Conservation (phyloP, 2,888 invertebrate genomes). For the Macrosoma leucophasiata region DNA sequence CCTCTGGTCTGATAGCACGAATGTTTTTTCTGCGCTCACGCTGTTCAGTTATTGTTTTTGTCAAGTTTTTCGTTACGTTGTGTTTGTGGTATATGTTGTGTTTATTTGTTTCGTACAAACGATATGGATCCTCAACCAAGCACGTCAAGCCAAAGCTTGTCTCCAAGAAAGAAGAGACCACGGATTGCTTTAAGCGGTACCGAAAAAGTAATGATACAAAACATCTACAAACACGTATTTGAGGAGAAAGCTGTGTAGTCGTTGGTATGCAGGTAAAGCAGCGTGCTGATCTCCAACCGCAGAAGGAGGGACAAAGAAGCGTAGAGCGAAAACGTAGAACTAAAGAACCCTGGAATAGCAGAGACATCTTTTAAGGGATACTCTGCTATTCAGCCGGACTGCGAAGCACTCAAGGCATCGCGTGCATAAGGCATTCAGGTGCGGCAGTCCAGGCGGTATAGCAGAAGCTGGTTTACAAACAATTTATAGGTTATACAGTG, state of each 20-base stretch:
- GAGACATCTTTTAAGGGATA: too few relatives aligned
- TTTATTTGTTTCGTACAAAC: slow-evolving; percentile 23
- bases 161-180: slow-evolving; percentile 25
- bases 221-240: slow-evolving; percentile 28
- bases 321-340: too few relatives aligned
- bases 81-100: slow-evolving; percentile 22
- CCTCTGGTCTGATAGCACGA: slow-evolving; percentile 25
- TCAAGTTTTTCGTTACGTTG: slow-evolving; percentile 24
- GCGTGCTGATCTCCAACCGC: too few relatives aligned
- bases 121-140: slow-evolving; percentile 25
- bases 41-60: slow-evolving; percentile 23
- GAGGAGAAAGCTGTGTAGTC: slow-evolving; percentile 24
- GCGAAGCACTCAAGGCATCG: too few relatives aligned
- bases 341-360: too few relatives aligned
- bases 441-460: too few relatives aligned
- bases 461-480: too few relatives aligned
- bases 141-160: slow-evolving; percentile 25
- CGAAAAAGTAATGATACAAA: slow-evolving; percentile 25
- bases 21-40: slow-evolving; percentile 23
- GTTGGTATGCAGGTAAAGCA: too few relatives aligned
- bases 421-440: too few relatives aligned
- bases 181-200: slow-evolving; percentile 20
- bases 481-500: too few relatives aligned
- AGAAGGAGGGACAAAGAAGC: too few relatives aligned
- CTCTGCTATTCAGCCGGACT: too few relatives aligned